Evolutionary conservation across 2,888 invertebrate species (phyloP), one percentile per base, ranked within the genome.

Genomic region (Eupithecia subfuscata): DNA sequence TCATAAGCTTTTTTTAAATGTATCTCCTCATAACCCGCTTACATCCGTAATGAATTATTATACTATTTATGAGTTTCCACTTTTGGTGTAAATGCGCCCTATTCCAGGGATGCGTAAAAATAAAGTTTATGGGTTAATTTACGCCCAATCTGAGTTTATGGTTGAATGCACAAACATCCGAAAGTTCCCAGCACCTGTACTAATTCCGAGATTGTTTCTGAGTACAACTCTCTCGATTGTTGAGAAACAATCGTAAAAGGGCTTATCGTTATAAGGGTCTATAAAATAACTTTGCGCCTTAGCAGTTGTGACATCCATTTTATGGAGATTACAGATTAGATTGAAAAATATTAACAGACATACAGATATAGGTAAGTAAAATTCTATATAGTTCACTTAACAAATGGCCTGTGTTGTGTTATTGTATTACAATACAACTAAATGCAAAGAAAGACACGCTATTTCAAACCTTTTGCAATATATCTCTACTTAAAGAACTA

Each of bases 251-350:
- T 80, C 84, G 83, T 84, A 83, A 83, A 83, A 80, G 80, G 78
- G 75, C 83, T 83, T 84, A 86, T 85, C 79, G 80, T 75, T 81
- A 82, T 83, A 75, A 82, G 78, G 79, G 79, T 71, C 80, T 76
- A 82, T 87, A 85, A 87, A 40, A 82, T 82, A 81, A 81, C 81
- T 82, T 75, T 76, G 81, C 83, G 82, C 75, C 79, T 79, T 77
- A 77, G 78, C 70, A 69, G 70, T 68, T 68, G 73, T 74, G 76
- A 67, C 71, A 77, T 68, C 22, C 56, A 56, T 60, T 60, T 60
- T 25, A 60, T 60, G 22, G 25, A 25, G 25, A 25, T 12, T 14
- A 6, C 14, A 25, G 25, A 60, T 56, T 60, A 16, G 6, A 6
- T 45, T 56, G 3, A 22, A 56, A 56, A 11, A 56, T 22, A 9